phyloP scores from a whole-genome alignment of 2,797 vertebrate species.

The Poecile montanus region DNA sequence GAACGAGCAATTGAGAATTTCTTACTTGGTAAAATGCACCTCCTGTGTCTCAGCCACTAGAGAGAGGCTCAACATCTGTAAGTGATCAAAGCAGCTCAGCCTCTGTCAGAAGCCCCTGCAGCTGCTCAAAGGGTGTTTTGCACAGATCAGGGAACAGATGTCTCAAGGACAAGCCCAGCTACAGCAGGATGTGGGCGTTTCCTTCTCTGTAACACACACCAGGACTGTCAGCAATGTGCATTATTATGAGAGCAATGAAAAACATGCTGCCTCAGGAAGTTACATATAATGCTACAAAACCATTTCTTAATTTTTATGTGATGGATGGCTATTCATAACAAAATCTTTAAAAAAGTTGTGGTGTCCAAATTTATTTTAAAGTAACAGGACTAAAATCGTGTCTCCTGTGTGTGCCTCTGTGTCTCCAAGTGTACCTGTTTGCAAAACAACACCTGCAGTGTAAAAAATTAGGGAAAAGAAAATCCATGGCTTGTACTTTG shows the following conservation, averaged over 20 bases:
- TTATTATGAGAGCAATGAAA: slow-evolving; percentile 20
- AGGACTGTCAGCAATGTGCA: not conserved
- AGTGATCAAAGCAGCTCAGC: slow-evolving; percentile 3
- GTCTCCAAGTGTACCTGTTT: not conserved
- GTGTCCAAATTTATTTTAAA: not conserved
- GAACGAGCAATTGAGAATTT: not conserved
- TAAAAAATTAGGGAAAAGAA: not conserved
- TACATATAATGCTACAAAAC: not conserved
- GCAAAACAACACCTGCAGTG: not conserved
- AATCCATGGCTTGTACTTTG: not conserved
- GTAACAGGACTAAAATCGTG: not conserved
- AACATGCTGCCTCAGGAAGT: not conserved
- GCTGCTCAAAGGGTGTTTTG: not conserved
- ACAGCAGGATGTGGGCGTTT: slow-evolving; percentile 27
- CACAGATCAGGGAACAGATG: slow-evolving; percentile 3
- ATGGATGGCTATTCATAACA: not conserved
- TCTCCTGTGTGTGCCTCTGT: not conserved
- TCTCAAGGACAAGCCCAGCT: not conserved
- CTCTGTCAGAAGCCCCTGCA: not conserved
- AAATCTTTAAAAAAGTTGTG: not conserved
- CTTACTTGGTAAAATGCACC: not conserved
- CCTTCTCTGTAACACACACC: not conserved
- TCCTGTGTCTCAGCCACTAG: not conserved
- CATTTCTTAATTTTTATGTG: not conserved
- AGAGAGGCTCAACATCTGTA: slow-evolving; percentile 9